A percentile compares a stretch with the other conserved stretches of the same genome.
These are phyloP conservation scores for Donacobius atricapilla DNA, from an alignment of 2,113 vertebrate genomes.

Conservation along the genomic window DNA sequence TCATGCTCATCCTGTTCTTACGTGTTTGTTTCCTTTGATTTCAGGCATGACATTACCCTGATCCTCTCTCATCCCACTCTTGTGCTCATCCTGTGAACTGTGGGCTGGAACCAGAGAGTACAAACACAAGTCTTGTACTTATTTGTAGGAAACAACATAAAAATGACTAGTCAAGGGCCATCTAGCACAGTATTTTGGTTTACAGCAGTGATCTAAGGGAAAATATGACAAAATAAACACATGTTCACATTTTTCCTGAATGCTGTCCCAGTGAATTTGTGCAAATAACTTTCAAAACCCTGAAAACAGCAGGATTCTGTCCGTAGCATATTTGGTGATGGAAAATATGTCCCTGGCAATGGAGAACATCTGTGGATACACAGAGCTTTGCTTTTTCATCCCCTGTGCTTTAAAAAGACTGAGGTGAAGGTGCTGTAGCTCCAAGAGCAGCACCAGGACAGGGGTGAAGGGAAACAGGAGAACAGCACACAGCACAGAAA, in stretches of 20 bases:
- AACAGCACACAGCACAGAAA: not conserved
- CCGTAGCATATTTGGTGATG: not conserved
- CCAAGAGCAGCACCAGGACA: not conserved
- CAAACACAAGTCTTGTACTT: not conserved
- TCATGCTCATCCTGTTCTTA: not conserved
- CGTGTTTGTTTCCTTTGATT: not conserved
- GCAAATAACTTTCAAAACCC: conserved; percentile 21
- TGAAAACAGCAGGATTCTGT: not conserved
- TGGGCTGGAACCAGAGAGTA: not conserved
- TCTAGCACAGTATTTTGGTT: not conserved
- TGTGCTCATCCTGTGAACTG: not conserved
- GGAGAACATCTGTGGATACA: not conserved
- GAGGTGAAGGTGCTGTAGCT: not conserved
- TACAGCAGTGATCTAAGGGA: not conserved
- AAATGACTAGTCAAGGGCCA: not conserved
- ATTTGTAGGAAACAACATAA: not conserved
- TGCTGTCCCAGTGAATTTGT: not conserved
- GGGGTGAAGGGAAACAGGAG: not conserved
- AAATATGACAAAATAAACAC: conserved; percentile 46
- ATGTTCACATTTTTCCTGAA: conserved; percentile 44
- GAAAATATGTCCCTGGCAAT: conserved; percentile 15
- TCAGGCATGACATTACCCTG: not conserved
- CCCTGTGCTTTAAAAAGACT: not conserved
- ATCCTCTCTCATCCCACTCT: not conserved
- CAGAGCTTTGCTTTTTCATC: not conserved